Evolutionary conservation across 2,113 vertebrate species (phyloP), one percentile per base, ranked within the genome.

Genomic region (Rhinolophus sinicus): DNA sequence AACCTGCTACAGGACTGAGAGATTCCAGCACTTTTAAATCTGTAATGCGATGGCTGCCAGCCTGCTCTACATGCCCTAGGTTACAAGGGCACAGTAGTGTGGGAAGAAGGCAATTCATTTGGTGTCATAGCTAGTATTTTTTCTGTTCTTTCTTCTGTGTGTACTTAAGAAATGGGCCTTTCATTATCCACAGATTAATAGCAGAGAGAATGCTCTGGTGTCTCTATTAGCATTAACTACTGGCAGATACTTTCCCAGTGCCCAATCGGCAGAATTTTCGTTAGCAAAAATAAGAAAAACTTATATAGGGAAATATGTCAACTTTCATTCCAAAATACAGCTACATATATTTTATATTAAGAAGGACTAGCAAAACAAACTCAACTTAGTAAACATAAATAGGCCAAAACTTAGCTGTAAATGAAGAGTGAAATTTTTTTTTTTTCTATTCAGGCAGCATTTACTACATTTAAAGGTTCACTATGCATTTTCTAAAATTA

Each of bases 1-100:
- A 99, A 98, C 99, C 98, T 99, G 98, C 98, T 98, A 98, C 97
- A 97, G 98, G 98, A 99, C 98, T 35, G 98, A 99, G 99, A 99
- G 99, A 99, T 99, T 99, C 99, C 99, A 99, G 99, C 98, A 98
- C 98, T 99, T 98, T 99, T 98, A 98, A 99, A 99, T 99, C 98
- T 99, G 99, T 98, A 99, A 99, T 98, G 98, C 98, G 97, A 98
- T 99, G 99, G 99, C 99, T 99, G 99, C 98, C 99, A 98, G 98
- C 98, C 99, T 99, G 99, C 98, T 99, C 99, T 99, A 99, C 99
- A 99, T 98, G 98, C 99, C 98, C 98, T 98, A 98, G 99, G 99
- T 99, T 99, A 99, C 98, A 97, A 99, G 99, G 99, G 99, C 99
- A 99, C 58, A 88, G 97, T 94, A 97, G 97, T 98, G 93, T 93